These are phyloP conservation scores for Crotophaga sulcirostris DNA, from an alignment of 2,113 vertebrate species.

Conservation along the genomic window DNA sequence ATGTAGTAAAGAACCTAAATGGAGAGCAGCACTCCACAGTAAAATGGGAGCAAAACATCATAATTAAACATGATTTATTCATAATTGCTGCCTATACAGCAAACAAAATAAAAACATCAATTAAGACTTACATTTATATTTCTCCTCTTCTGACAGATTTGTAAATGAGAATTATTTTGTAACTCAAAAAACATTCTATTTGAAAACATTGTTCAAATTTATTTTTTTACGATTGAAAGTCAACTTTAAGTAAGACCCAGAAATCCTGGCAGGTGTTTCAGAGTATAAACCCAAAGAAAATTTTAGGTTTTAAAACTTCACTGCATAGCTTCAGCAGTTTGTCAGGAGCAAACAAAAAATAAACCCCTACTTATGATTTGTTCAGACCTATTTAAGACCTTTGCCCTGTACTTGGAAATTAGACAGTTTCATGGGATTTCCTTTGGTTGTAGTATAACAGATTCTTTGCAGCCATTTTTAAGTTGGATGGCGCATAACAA, in stretches of 20 bases:
- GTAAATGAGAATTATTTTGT: neutral
- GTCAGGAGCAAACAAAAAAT: neutral
- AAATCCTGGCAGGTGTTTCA: neutral
- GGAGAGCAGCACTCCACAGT: neutral
- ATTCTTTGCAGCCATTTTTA: neutral
- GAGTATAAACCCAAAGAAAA: neutral
- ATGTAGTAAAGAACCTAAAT: neutral
- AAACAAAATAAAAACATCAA: no score
- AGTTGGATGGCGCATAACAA: accelerated
- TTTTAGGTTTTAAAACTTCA: neutral
- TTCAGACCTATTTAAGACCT: neutral
- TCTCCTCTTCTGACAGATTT: neutral
- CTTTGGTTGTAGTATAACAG: neutral
- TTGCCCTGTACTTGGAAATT: neutral
- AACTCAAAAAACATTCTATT: neutral
- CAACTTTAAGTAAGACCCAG: neutral
- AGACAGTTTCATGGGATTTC: neutral
- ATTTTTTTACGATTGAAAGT: neutral
- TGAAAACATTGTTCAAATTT: neutral
- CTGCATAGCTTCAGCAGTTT: neutral
- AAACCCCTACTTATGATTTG: neutral
- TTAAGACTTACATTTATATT: neutral
- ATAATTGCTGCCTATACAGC: neutral
- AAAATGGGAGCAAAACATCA: neutral
- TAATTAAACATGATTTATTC: neutral